phyloP scores from a whole-genome alignment of 2,113 vertebrate species.

The Penelope pileata region DNA sequence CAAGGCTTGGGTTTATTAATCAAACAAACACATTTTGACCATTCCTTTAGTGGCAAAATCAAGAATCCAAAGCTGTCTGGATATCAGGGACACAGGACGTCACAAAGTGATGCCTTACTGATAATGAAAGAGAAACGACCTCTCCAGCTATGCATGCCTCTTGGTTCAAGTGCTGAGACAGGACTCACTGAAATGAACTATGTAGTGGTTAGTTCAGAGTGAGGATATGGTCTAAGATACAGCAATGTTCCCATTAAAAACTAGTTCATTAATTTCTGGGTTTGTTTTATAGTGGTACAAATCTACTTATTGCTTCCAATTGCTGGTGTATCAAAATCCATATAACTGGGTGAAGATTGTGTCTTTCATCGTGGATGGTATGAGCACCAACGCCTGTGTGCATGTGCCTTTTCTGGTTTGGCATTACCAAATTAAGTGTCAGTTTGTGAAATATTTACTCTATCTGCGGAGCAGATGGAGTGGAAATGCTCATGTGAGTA shows the following conservation, averaged over 20 bases:
- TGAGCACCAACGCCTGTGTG: not conserved
- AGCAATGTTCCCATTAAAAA: not conserved
- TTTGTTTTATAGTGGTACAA: not conserved
- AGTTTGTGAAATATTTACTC: slow-evolving; percentile 57
- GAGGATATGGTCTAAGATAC: not conserved
- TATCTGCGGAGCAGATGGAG: slow-evolving; percentile 70
- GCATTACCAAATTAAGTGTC: slow-evolving; percentile 39
- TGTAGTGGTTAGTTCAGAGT: not conserved
- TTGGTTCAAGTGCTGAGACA: not conserved
- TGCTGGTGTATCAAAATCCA: not conserved
- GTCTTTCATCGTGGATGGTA: not conserved
- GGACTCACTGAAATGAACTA: not conserved
- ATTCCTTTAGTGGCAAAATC: not conserved
- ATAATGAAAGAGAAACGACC: not conserved
- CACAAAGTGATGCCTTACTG: not conserved
- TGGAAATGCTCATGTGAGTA: slow-evolving; percentile 64
- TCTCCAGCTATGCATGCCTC: accelerated
- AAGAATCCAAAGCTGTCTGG: not conserved
- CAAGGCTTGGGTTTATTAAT: not conserved
- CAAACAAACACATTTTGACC: not conserved
- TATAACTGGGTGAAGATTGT: not conserved
- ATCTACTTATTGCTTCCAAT: not conserved
- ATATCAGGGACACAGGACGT: not conserved
- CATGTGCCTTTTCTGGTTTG: slow-evolving; percentile 28
- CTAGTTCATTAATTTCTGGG: not conserved